Evolutionary conservation across 2,888 invertebrate species (phyloP).

Genomic region (Alloplasta piceator): DNA sequence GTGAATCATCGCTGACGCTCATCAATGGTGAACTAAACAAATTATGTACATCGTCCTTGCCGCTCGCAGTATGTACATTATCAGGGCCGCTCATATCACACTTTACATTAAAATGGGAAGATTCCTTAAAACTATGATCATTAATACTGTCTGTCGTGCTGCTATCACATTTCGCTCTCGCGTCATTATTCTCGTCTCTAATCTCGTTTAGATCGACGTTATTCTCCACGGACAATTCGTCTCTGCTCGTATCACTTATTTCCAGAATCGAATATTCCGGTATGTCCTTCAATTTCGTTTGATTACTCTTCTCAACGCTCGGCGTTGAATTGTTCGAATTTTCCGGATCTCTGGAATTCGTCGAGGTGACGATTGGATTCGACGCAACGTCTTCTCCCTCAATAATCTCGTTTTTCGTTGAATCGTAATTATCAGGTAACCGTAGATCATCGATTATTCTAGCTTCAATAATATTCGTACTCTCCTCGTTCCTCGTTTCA

Average conservation of each 20-base stretch:
- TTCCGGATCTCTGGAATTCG: constrained; percentile 38
- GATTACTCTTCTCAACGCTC: constrained; percentile 60
- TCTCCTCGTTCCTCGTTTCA: background rate
- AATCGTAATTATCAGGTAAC: constrained; percentile 71
- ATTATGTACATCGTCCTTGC: constrained; percentile 63
- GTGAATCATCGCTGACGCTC: constrained; percentile 17
- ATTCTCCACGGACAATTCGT: constrained; percentile 37
- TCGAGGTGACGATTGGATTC: constrained; percentile 35
- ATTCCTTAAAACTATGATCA: constrained; percentile 76
- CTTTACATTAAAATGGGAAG: constrained; percentile 72
- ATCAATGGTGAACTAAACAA: constrained; percentile 51
- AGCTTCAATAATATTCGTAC: constrained; percentile 17
- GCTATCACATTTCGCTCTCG: constrained; percentile 75
- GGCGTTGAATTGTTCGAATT: constrained; percentile 65
- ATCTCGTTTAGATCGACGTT: constrained; percentile 19
- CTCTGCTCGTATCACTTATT: constrained; percentile 61
- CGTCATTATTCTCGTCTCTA: constrained; percentile 28
- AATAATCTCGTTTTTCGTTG: constrained; percentile 66
- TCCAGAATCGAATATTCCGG: constrained; percentile 74
- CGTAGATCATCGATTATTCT: constrained; percentile 67
- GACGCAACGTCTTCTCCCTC: constrained; percentile 62
- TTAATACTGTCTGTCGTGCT: constrained; percentile 79
- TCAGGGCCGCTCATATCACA: constrained; percentile 72
- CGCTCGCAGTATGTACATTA: constrained; percentile 67
- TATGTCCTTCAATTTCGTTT: constrained; percentile 72